Evolutionary conservation across 2,113 vertebrate genomes (phyloP).

Genomic region (Caloenas nicobarica): DNA sequence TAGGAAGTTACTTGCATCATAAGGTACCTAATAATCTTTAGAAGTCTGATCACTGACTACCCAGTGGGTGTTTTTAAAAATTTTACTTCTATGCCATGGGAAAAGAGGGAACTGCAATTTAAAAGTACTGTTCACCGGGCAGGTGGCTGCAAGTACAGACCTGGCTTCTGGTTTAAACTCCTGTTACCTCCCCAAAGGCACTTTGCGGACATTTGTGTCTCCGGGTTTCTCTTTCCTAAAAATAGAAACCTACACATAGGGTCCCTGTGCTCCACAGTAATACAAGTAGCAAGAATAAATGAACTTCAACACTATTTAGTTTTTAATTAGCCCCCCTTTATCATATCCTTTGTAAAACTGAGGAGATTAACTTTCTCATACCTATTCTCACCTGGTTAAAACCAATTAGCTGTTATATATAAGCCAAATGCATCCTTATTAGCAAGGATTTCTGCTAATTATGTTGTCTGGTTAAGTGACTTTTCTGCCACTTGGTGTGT

Average conservation of each 20-base stretch:
- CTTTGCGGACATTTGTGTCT: not conserved
- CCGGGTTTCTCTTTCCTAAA: slow-evolving; percentile 9
- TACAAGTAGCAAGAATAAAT: slow-evolving; percentile 19
- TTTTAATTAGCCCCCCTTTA: slow-evolving; percentile 21
- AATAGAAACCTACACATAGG: not conserved
- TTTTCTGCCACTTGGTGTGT: not conserved
- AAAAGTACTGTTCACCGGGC: not conserved
- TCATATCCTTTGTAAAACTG: slow-evolving; percentile 24
- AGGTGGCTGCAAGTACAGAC: not conserved
- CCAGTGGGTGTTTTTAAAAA: not conserved
- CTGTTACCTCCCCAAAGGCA: not conserved
- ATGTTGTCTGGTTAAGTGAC: not conserved
- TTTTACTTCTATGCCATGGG: not conserved
- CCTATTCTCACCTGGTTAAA: slow-evolving; percentile 51
- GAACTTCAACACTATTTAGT: not conserved
- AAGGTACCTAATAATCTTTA: slow-evolving; percentile 11
- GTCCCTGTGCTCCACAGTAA: not conserved
- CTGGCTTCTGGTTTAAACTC: not conserved
- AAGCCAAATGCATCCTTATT: slow-evolving; percentile 17
- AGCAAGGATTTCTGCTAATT: slow-evolving; percentile 31
- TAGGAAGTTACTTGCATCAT: not conserved
- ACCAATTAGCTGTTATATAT: slow-evolving; percentile 16
- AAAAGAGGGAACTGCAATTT: not conserved
- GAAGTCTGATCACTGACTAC: not conserved
- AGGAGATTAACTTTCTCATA: slow-evolving; percentile 14